These are phyloP conservation scores for Tetrapedia diversipes DNA, from an alignment of 2,888 invertebrate species.

Conservation along the genomic window DNA sequence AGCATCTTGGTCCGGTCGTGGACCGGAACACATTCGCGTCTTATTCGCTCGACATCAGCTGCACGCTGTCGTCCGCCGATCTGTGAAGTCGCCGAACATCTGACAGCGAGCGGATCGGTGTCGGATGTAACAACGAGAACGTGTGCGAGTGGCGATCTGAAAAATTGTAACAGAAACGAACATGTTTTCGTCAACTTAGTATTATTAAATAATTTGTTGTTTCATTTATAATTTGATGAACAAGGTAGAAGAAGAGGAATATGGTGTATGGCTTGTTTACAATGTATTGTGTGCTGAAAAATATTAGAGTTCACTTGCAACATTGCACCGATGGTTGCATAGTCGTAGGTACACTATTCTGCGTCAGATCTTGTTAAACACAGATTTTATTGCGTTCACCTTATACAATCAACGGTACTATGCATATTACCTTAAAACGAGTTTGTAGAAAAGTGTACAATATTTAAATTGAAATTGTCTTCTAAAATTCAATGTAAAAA, in stretches of 20 bases:
- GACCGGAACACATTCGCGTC: constrained; percentile 13
- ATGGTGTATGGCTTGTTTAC: no score
- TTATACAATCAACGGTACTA: no score
- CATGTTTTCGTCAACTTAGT: background rate
- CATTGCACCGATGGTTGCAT: background rate
- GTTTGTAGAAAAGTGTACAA: no score
- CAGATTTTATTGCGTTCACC: no score
- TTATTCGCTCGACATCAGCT: constrained; percentile 83
- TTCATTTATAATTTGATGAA: background rate
- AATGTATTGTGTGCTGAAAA: no score
- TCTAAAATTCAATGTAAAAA: no score
- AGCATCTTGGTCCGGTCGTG: constrained; percentile 32
- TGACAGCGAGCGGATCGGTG: constrained; percentile 84
- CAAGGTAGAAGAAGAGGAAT: no score
- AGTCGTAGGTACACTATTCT: background rate
- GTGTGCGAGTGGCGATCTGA: constrained; percentile 83
- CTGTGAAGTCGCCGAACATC: constrained; percentile 83
- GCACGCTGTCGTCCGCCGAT: constrained; percentile 83
- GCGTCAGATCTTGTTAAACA: background rate
- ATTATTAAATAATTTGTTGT: background rate
- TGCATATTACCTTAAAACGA: no score
- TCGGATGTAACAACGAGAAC: constrained; percentile 84
- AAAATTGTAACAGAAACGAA: constrained; percentile 44
- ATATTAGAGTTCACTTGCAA: no score
- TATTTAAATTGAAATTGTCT: no score